Evolutionary conservation across 2,888 invertebrate genomes (phyloP), one percentile per base, ranked within the genome.

Genomic region (Parnassius orleans): DNA sequence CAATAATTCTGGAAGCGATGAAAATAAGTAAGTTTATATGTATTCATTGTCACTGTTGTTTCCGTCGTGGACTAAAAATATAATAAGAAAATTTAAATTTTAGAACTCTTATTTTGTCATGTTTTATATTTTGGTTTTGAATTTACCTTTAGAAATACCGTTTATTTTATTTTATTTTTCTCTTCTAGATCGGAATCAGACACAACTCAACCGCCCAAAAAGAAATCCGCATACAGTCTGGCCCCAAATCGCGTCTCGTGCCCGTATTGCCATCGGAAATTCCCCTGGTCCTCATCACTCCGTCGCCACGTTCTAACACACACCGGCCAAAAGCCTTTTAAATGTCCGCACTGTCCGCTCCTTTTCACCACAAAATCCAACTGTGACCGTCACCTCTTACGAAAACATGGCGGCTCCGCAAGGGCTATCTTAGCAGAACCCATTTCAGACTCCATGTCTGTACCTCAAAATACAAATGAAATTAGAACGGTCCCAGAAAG

Each of bases 311-410:
- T 99, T 47, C 89, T 98, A 9, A 99, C 99, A 0, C 99, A 99
- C 82, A 99, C 98, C 0, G 98, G 96, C 2, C 98, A 98, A 80
- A 99, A 99, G 79, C 99, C 99, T 0, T 99, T 96, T 91, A 97
- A 98, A 79, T 99, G 99, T 83, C 95, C 96, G 0, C 96, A 97
- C 76, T 99, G 99, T 80, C 96, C 97, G 0, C 93, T 98, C 10
- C 94, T 98, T 1, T 99, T 99, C 83, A 99, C 98, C 46, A 99
- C 98, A 1, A 99, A 99, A 82, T 98, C 98, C 10, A 99, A 99
- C 86, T 97, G 99, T 82, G 99, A 99, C 79, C 96, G 99, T 11
- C 99, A 99, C 82, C 88, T 99, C 64, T 87, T 97, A 59, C 93
- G 98, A 47, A 98, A 98, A 77, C 98, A 98, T 78, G 91, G 92